A percentile compares a stretch with the other conserved stretches of the same genome.
Conservation (phyloP, 1,140 invertebrate genomes). For the Aphidius ervi region DNA sequence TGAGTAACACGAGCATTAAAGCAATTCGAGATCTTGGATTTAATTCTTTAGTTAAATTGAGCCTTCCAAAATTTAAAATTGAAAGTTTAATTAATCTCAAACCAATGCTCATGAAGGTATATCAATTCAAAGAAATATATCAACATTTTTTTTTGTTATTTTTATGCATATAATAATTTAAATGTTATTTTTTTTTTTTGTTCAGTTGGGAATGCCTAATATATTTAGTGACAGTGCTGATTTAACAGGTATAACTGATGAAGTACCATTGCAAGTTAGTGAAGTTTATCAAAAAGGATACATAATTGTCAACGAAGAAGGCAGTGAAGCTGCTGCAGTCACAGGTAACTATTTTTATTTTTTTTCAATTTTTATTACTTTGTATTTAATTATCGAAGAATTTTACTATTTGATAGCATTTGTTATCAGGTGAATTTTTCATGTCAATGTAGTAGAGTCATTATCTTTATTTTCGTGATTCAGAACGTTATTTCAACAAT, state of each 20-base stretch:
- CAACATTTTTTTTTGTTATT: too few species aligned
- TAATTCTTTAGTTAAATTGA: conserved; percentile 41
- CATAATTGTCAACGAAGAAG: conserved; percentile 63
- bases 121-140: too few species aligned
- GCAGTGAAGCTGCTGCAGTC: conserved; percentile 58
- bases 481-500: not conserved
- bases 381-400: too few species aligned
- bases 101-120: conserved; percentile 56
- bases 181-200: conserved; percentile 13
- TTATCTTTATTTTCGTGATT: not conserved
- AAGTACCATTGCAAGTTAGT: conserved; percentile 45
- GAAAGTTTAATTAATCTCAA: conserved; percentile 60
- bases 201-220: conserved; percentile 52
- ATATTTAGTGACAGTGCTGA: conserved; percentile 54
- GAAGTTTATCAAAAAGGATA: conserved; percentile 59
- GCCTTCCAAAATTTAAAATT: conserved; percentile 69
- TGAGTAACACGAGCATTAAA: conserved; percentile 44
- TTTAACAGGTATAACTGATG: conserved; percentile 54
- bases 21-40: conserved; percentile 39
- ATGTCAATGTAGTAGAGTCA: too few species aligned
- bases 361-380: not conserved
- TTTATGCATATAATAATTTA: not conserved
- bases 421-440: too few species aligned
- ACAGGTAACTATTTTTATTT: conserved; percentile 40
- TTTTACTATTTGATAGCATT: too few species aligned